Percentiles rank a stretch among this genome's conserved stretches.
These are phyloP conservation scores for Parnassius mnemosyne DNA, from an alignment of 2,888 invertebrate species.

Conservation along the genomic window DNA sequence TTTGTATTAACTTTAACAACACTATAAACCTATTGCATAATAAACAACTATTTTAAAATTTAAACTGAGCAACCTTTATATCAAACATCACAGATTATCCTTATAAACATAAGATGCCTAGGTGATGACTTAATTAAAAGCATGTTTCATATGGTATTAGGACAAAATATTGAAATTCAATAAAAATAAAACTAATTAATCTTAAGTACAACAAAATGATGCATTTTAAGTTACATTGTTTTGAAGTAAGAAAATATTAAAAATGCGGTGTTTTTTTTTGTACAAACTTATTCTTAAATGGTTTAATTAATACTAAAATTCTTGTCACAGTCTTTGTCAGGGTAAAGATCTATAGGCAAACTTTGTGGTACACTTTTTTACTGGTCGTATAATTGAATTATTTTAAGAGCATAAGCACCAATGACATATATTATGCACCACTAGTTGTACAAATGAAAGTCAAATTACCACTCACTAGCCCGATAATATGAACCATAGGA, in stretches of 20 bases:
- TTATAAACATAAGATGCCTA: constrained; percentile 14
- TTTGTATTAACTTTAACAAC: constrained; percentile 10
- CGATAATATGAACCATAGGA: background rate
- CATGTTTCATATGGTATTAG: constrained; percentile 23
- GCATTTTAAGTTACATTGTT: constrained; percentile 29
- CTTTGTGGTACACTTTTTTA: no score
- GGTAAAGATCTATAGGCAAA: background rate
- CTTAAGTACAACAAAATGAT: constrained; percentile 61
- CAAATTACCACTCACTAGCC: constrained; percentile 36
- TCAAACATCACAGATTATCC: constrained; percentile 56
- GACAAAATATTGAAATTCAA: constrained; percentile 33
- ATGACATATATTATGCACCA: constrained; percentile 56
- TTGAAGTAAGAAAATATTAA: background rate
- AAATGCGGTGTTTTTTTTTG: constrained; percentile 50
- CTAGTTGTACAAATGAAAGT: constrained; percentile 45
- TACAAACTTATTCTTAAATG: constrained; percentile 26
- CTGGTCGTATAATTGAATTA: no score
- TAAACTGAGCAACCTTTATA: constrained; percentile 68
- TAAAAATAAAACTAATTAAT: constrained; percentile 38
- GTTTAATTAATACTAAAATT: constrained; percentile 39
- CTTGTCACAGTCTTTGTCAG: constrained; percentile 48
- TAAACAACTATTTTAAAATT: constrained; percentile 56
- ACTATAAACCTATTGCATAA: constrained; percentile 40
- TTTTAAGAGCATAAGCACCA: constrained; percentile 54
- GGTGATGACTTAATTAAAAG: constrained; percentile 2